Conservation (phyloP, 2,113 vertebrate species). For the Microtus oregoni region DNA sequence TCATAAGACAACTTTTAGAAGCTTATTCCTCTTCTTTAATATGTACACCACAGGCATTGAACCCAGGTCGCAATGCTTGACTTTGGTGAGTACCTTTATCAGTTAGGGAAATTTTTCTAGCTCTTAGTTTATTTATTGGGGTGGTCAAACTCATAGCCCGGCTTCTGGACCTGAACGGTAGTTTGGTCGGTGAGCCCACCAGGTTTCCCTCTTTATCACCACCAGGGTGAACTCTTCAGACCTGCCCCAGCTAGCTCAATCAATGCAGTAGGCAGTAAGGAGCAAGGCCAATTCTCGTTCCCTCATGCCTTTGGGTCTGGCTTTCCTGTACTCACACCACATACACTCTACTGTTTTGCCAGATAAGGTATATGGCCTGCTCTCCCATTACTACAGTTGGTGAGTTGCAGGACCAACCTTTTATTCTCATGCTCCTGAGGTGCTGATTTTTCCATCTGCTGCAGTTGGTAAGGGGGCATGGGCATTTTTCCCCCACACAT, state of each 20-base stretch:
- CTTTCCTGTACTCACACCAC: background rate
- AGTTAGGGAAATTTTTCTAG: background rate
- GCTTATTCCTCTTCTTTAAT: background rate
- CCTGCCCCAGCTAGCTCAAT: background rate
- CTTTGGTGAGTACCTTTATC: background rate
- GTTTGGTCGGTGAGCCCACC: too few relatives aligned
- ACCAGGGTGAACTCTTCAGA: too few relatives aligned
- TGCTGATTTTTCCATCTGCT: background rate
- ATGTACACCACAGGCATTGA: background rate
- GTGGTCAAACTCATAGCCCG: too few relatives aligned
- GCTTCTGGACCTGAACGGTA: too few relatives aligned
- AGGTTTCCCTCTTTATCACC: too few relatives aligned
- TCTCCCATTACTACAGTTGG: background rate
- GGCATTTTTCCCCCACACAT: background rate
- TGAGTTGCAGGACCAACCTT: background rate
- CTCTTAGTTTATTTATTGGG: background rate
- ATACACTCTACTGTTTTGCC: background rate
- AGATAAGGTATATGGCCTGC: background rate
- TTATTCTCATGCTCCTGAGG: background rate
- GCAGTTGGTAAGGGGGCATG: background rate
- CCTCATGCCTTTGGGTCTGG: background rate
- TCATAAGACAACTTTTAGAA: background rate
- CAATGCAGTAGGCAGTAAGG: background rate
- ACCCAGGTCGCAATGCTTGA: background rate
- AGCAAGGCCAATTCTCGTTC: background rate